Evolutionary conservation across 2,888 invertebrate genomes (phyloP), one percentile per base, ranked within the genome.

Genomic region (Sclerodermus sp.): DNA sequence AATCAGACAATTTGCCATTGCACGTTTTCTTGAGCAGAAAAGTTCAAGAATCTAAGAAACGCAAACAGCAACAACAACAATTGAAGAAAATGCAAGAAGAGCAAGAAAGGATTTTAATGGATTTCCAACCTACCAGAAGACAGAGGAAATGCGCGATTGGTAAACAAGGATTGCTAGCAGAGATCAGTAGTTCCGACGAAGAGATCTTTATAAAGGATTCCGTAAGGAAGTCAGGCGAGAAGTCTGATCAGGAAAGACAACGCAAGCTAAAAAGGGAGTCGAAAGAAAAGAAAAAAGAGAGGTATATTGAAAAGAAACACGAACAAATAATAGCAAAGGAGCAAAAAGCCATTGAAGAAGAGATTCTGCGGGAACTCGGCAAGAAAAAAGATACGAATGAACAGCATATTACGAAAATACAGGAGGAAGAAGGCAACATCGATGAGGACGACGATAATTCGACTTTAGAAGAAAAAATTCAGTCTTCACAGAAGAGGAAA

Each of bases 101-200:
- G 32, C 73, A 72, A 29, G 63, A 71, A n/a, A 62, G 62, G 12
- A 66, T 72, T 13, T 37, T 73, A 0, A 55, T 74, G 49, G 71
- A 77, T 10, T 66, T 74, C 1, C 76, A 72, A 44, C 68, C 77
- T 1, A 74, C 73, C 3, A 67, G 77, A 5, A 64, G 75, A 16
- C 88, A 90, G 62, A 82, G 90, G 47, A 88, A 90, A 68, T 90
- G 90, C 66, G 88, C 90, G 0, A 88, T 89, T 23, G 90, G 90
- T 34, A 88, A 90, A 64, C 88, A 89, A 60, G 90, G 90, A 62
- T 83, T 90, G 41, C 72, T 90, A 47, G 87, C 88, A 0, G 91
- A 91, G 71, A 87, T 87, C 45, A 77, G 77, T 43, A 77, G 77
- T 42, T 76, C 77, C 0, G 77, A 77, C 14, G 77, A 77, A 3